Base-by-base conservation (phyloP, 2,888 invertebrate species). In the Ectropis crepuscularia region DNA sequence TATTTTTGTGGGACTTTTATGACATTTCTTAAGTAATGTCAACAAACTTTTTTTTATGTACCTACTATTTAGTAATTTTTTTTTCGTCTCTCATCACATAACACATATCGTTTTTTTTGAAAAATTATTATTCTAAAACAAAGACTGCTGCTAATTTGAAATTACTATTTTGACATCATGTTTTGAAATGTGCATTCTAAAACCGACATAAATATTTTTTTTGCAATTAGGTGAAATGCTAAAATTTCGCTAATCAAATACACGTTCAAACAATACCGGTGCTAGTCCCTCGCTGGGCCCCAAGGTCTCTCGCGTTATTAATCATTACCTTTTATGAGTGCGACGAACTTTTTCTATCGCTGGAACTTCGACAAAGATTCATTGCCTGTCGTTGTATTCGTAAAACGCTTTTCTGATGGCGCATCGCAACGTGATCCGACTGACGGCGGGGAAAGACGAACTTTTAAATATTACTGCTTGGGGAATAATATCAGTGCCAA, bases 291-390 rank as follows among this genome's bases (percentile, higher is more conserved):
- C 42, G 37, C 50, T 45, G 48, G 10, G n/a, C 16, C 16, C 16
- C 59, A 50, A 54, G 68, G 64, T 65, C 68, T 57, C 53, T 48
- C 37, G 41, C 61, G 45, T 60, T 62, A 72, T 72, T 65, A 72
- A 72, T 72, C 72, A 72, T 72, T 67, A 68, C 68, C 69, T 70
- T 72, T 69, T 70, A 70, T 68, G 68, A 70, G 64, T 66, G 67
- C 63, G 54, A 60, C 65, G 68, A 81, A 82, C 74, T 80, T 81
- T 79, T 77, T 76, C 76, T 74, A 76, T 79, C 74, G 72, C 66
- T 68, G 67, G 68, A 80, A 81, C 73, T 84, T 76, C 72, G 78
- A 80, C 80, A 71, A 75, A 79, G 83, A 83, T 83, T 79, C 83
- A 82, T 81, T 72, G 79, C 71, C 72, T 69, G 68, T 73, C 75